These are phyloP conservation scores for Calidris pugnax DNA, from an alignment of 2,113 vertebrate species.

Conservation along the genomic window DNA sequence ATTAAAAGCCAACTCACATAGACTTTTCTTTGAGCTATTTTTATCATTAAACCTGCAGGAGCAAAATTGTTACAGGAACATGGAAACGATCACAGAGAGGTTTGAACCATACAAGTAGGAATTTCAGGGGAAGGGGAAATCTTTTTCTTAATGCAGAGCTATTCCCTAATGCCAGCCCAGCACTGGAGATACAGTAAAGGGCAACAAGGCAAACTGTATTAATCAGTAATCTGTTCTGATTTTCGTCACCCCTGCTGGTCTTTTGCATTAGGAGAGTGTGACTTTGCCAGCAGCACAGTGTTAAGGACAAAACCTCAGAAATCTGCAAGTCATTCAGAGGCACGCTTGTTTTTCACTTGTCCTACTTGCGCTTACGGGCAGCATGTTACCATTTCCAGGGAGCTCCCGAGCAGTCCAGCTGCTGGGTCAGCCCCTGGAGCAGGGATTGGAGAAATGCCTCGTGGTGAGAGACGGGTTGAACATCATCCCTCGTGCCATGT, in stretches of 20 bases:
- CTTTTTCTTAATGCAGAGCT: background rate
- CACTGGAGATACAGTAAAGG: background rate
- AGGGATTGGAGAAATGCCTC: background rate
- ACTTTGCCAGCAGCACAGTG: background rate
- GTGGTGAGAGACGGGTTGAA: accelerated
- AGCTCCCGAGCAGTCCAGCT: background rate
- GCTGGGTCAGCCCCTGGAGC: background rate
- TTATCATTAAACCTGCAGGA: background rate
- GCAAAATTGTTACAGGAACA: background rate
- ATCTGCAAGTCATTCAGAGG: background rate
- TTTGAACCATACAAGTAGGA: background rate
- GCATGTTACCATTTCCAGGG: background rate
- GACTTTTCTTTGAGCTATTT: background rate
- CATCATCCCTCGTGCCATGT: background rate
- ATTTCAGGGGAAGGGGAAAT: background rate
- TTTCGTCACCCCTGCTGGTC: background rate
- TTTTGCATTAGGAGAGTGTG: background rate
- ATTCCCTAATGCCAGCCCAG: background rate
- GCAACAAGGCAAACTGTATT: background rate
- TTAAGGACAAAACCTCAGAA: background rate
- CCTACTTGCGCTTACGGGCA: accelerated
- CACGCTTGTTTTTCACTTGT: background rate
- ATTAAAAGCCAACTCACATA: background rate
- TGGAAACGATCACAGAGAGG: background rate
- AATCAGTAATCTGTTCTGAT: background rate